Conservation (phyloP, 2,888 invertebrate genomes). For the Drosophila aldrichi region DNA sequence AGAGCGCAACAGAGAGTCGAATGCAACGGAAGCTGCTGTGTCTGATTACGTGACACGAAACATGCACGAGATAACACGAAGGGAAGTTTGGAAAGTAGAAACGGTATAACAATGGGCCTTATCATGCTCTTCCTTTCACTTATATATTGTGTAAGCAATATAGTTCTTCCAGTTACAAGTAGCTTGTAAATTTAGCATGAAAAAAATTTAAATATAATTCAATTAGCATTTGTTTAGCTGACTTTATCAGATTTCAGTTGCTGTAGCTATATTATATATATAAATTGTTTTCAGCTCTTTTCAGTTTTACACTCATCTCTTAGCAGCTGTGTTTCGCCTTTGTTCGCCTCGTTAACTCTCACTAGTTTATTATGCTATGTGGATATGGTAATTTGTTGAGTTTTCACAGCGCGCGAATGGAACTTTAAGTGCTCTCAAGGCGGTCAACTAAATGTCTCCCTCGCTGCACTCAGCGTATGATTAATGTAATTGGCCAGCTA, state of each 20-base stretch:
- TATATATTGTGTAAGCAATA: background rate
- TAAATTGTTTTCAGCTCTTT: background rate
- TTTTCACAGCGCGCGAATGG: slow-evolving; percentile 22
- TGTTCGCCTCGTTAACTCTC: slow-evolving; percentile 14
- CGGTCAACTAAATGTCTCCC: slow-evolving; percentile 29
- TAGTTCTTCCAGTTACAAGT: background rate
- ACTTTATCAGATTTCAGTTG: background rate
- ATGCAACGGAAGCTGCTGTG: slow-evolving; percentile 3
- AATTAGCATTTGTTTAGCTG: background rate
- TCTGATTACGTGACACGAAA: slow-evolving; percentile 21
- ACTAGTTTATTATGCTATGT: slow-evolving; percentile 5
- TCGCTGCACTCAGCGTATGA: slow-evolving; percentile 1
- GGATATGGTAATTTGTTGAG: slow-evolving; percentile 24
- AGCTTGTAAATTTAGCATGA: background rate
- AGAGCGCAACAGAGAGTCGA: background rate
- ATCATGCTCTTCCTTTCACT: background rate
- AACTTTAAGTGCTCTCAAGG: slow-evolving; percentile 37
- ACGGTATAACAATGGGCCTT: background rate
- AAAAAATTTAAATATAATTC: too few species aligned
- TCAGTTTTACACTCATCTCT: slow-evolving; percentile 18
- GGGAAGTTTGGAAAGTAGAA: background rate
- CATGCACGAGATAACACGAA: background rate
- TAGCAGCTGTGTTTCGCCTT: background rate
- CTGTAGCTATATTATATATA: background rate
- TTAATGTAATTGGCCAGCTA: slow-evolving; percentile 45